Evolutionary conservation across 2,797 vertebrate genomes (phyloP), one percentile per base, ranked within the genome.

Genomic region (Danio tinwini): DNA sequence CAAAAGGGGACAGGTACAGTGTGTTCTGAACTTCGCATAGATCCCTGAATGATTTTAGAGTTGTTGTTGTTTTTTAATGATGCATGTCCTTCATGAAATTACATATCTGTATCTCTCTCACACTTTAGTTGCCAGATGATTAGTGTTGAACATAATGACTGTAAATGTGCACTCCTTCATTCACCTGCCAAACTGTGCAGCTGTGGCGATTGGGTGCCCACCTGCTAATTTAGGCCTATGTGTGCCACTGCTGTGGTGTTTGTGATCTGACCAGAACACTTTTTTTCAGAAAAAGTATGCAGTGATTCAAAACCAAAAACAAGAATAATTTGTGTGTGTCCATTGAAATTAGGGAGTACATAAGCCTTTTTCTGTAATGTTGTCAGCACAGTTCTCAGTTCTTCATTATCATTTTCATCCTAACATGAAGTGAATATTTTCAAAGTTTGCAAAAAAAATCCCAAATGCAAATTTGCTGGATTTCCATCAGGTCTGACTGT

Each of bases 171-270:
- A n/a, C 37, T 52, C 14, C 14, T 39, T 29, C 65, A 12, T 29
- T 69, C 14, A 39, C 29, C 45, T 68, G 65, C 45, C 65, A 50
- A 68, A 68, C 21, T 68, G 64, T 29, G 5, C 45, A 68, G 65
- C 9, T 52, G 47, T 52, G 65, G 49, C 8, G 21, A 52, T 21
- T 39, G 65, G 14, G 21, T 68, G 9, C 37, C 47, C 8, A 29
- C 47, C 47, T 71, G 49, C 50, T 55, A 47, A 47, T 47, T 29
- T 29, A 29, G 50, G 40, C 42, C 17, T 17, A 53, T 70, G 37
- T 1, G 17, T 70, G 39, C 50, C 47, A 53, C 37, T 9, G 10
- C 37, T 70, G 50, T 70, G 16, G 29, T 70, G 49, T 29, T 49
- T 68, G 21, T 19, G 10, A 53, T 70, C 9, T 70, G 37, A 70